These are phyloP conservation scores for Tetramorium simillimum DNA, from an alignment of 1,140 invertebrate species.

Conservation along the genomic window DNA sequence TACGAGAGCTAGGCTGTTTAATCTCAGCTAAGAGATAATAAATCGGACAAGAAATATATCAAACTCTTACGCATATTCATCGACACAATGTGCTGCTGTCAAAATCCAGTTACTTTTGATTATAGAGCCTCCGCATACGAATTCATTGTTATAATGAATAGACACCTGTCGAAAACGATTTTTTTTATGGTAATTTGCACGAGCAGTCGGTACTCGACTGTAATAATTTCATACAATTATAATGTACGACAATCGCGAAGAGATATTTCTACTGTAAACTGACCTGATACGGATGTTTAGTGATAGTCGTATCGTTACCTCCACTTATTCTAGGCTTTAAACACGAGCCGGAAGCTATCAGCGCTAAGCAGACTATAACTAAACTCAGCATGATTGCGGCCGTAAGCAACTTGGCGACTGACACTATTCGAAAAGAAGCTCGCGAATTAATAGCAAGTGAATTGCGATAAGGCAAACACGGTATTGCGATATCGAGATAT, in stretches of 20 bases:
- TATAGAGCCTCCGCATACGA: conserved; percentile 67
- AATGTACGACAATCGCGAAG: neutral
- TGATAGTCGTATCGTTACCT: conserved; percentile 42
- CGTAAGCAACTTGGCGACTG: conserved; percentile 8
- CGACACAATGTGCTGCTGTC: conserved; percentile 71
- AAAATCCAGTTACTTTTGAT: conserved; percentile 65
- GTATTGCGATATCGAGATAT: conserved; percentile 40
- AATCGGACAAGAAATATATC: neutral
- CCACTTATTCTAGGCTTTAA: conserved; percentile 46
- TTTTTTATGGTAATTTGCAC: neutral
- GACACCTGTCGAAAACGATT: conserved; percentile 53
- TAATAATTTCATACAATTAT: neutral
- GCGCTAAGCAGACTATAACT: neutral
- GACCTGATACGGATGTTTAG: conserved; percentile 67
- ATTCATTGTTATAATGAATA: conserved; percentile 31
- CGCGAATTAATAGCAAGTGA: neutral
- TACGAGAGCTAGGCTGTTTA: conserved; percentile 12
- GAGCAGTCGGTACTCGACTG: neutral
- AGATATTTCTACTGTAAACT: conserved; percentile 23
- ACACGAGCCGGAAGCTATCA: neutral
- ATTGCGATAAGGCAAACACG: conserved; percentile 47
- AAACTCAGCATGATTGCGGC: conserved; percentile 39
- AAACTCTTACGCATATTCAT: conserved; percentile 44
- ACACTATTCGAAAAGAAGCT: conserved; percentile 11
- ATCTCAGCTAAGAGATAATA: neutral